Percentiles rank a stretch among this genome's conserved stretches.
Evolutionary conservation across 1,140 invertebrate species (phyloP).

Genomic region (Aculops lycopersici): DNA sequence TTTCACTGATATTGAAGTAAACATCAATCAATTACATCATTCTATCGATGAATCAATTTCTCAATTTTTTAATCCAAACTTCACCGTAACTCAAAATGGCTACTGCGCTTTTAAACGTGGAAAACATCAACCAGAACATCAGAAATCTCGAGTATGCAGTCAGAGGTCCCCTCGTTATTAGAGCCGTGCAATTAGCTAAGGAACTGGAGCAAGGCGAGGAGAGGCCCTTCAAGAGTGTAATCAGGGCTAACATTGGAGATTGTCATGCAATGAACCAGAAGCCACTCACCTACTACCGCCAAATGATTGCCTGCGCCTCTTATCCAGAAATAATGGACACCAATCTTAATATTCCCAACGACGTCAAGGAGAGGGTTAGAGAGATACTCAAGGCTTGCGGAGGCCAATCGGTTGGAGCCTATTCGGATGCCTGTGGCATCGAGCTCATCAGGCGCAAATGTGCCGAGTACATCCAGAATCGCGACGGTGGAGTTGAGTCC

Average conservation of each 20-base stretch:
- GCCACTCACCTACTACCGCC: conserved; percentile 50
- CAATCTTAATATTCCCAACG: no score
- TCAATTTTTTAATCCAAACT: no score
- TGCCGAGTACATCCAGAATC: conserved; percentile 47
- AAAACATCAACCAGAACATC: conserved; percentile 64
- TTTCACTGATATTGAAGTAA: no score
- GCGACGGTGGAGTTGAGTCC: conserved; percentile 44
- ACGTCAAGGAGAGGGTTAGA: conserved; percentile 44
- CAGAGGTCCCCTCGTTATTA: conserved; percentile 62
- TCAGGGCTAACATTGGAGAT: conserved; percentile 90
- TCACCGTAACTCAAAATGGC: no score
- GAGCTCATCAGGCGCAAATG: conserved; percentile 60
- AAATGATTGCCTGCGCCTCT: no score
- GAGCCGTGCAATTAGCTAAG: conserved; percentile 25
- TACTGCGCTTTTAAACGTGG: no score
- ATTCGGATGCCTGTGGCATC: conserved; percentile 69
- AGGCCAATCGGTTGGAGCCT: conserved; percentile 39
- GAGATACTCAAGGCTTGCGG: conserved; percentile 41
- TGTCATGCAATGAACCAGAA: conserved; percentile 88
- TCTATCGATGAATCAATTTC: no score
- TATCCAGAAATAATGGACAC: no score
- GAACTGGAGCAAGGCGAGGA: conserved; percentile 31
- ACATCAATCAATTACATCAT: no score
- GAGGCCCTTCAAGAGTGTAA: conserved; percentile 74
- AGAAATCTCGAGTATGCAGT: conserved; percentile 81